These are phyloP conservation scores for Piaya cayana DNA, from an alignment of 2,113 vertebrate genomes.

Conservation along the genomic window DNA sequence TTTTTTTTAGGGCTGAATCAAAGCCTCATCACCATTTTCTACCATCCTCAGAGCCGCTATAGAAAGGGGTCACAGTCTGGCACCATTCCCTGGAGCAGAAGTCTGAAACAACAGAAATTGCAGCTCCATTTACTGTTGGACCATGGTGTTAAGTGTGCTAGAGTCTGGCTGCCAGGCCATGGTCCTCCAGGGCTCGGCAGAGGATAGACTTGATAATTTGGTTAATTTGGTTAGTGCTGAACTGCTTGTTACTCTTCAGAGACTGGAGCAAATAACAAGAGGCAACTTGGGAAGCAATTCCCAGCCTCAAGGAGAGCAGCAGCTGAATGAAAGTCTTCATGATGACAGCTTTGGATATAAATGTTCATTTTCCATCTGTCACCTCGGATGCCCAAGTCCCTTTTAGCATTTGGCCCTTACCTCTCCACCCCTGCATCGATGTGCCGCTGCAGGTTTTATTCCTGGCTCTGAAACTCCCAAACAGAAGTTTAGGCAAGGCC, in stretches of 20 bases:
- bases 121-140: background rate
- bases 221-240: background rate
- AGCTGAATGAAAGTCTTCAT: background rate
- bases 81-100: background rate
- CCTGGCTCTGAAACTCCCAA: background rate
- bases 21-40: background rate
- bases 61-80: background rate
- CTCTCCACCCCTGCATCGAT: background rate
- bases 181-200: background rate
- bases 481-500: background rate
- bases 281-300: background rate
- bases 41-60: rapidly evolving
- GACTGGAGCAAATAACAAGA: background rate
- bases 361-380: background rate
- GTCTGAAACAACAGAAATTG: background rate
- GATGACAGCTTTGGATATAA: background rate
- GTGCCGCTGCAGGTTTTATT: background rate
- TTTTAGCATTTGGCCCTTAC: background rate
- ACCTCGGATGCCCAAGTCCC: background rate
- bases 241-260: background rate
- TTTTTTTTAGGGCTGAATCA: background rate
- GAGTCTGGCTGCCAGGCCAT: background rate
- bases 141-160: background rate
- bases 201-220: background rate
- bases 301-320: background rate